Base-by-base conservation (phyloP, 2,113 vertebrate genomes). In the Ptychochromis oligacanthus region DNA sequence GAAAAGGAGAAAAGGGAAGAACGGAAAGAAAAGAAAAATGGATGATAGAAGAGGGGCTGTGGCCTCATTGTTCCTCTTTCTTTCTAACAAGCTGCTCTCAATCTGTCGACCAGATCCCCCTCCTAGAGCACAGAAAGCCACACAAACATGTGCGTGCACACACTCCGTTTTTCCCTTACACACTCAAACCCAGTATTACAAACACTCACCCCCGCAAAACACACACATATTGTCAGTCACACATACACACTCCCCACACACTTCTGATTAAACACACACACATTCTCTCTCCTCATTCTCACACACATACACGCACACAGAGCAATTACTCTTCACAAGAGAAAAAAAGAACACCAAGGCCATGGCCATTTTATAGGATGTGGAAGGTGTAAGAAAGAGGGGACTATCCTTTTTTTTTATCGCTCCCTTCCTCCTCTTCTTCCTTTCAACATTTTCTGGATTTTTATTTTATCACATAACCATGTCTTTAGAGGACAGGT, bases 81-180 rank as follows among this genome's bases (percentile, higher is more conserved):
- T 95, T 91, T 92, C 91, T 94, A 95, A 96, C 92, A 92, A 95
- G 95, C 91, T 94, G 94, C 92, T 94, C 93, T 95, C 93, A 96
- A 95, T 95, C 94, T 95, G 91, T 93, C 86, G 88, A 89, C 93
- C 92, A 93, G 93, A 95, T 93, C 90, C 92, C 87, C 83, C 87
- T 89, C 91, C 85, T 85, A 87, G 80, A 93, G 80, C 86, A 38
- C 31, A 72, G 58, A 72, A 54, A 75, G 65, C 36, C 75, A 59
- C 86, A 64, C 83, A 81, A 17, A 58, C 82, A 82, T 20, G 57
- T 75, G 60, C 55, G 58, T 75, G 75, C 57, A 0, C 88, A 54
- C 84, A 84, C 56, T 52, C 17, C 26, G 46, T 31, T 72, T 72
- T 72, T 31, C 46, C 61, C 57, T 55, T 60, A 56, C 83, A 77